phyloP scores from a whole-genome alignment of 2,113 vertebrate species.

The Rhagologus leucostigma region DNA sequence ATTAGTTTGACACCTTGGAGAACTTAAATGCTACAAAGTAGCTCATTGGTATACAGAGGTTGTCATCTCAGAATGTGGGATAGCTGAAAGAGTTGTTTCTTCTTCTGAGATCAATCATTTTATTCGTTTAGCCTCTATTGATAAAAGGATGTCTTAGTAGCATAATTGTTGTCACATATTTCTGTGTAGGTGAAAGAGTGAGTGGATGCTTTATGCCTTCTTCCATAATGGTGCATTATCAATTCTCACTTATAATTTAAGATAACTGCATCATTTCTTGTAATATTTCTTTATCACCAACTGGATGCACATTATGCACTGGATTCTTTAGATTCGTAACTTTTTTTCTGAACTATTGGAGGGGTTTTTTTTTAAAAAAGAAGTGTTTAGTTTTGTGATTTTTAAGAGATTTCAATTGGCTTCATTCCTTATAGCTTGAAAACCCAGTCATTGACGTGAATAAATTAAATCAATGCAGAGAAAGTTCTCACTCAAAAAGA shows the following conservation, averaged over 20 bases:
- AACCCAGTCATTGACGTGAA: neutral
- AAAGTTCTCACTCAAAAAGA: neutral
- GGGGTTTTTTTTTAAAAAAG: neutral
- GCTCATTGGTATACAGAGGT: neutral
- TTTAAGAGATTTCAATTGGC: neutral
- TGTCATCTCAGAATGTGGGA: neutral
- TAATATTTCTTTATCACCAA: neutral
- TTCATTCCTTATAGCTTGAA: neutral
- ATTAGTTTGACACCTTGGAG: neutral
- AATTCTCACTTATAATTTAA: neutral
- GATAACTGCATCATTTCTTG: neutral
- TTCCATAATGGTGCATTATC: neutral
- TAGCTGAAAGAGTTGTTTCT: neutral
- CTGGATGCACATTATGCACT: neutral
- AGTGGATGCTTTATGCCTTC: neutral
- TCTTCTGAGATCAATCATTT: neutral
- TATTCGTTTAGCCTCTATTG: neutral
- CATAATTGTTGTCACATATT: neutral
- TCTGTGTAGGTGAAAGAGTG: neutral
- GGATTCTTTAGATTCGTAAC: neutral
- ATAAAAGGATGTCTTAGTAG: neutral
- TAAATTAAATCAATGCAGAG: neutral
- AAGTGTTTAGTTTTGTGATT: neutral
- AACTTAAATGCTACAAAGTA: neutral
- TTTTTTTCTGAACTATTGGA: neutral